phyloP scores from a whole-genome alignment of 2,888 invertebrate species.

The Deilephila elpenor region DNA sequence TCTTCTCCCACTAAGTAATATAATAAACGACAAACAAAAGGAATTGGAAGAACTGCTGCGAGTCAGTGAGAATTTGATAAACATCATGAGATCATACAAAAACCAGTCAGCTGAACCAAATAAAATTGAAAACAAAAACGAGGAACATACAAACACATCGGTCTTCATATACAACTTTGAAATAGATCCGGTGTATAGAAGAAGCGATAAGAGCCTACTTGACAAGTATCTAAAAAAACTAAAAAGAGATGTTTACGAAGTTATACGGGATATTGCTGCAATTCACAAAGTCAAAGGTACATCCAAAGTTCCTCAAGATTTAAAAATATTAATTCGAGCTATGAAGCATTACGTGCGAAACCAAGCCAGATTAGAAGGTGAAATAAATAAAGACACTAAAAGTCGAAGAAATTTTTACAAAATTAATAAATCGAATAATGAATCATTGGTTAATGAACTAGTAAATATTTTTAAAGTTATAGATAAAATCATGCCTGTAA shows the following conservation, averaged over 20 bases:
- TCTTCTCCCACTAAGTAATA: slow-evolving; percentile 53
- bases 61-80: slow-evolving; percentile 56
- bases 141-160: slow-evolving; percentile 36
- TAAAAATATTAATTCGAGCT: slow-evolving; percentile 54
- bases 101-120: slow-evolving; percentile 37
- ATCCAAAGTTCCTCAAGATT: slow-evolving; percentile 49
- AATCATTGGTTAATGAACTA: slow-evolving; percentile 34
- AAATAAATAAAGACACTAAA: slow-evolving; percentile 24
- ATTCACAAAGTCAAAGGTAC: slow-evolving; percentile 52
- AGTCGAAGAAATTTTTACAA: slow-evolving; percentile 28
- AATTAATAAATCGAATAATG: slow-evolving; percentile 36
- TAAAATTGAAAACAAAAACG: slow-evolving; percentile 34
- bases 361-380: slow-evolving; percentile 40
- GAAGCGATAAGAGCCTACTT: slow-evolving; percentile 39
- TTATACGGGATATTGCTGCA: slow-evolving; percentile 55
- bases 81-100: slow-evolving; percentile 47
- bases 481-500: slow-evolving; percentile 49
- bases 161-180: slow-evolving; percentile 54
- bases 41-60: slow-evolving; percentile 58
- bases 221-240: slow-evolving; percentile 58
- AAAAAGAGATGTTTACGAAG: slow-evolving; percentile 64
- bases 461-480: slow-evolving; percentile 54
- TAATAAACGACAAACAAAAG: slow-evolving; percentile 58
- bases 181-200: slow-evolving; percentile 44
- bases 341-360: slow-evolving; percentile 60